Percentiles rank a stretch among this genome's conserved stretches.
Evolutionary conservation across 2,888 invertebrate species (phyloP).

Genomic region (Oxyteleia sp.): DNA sequence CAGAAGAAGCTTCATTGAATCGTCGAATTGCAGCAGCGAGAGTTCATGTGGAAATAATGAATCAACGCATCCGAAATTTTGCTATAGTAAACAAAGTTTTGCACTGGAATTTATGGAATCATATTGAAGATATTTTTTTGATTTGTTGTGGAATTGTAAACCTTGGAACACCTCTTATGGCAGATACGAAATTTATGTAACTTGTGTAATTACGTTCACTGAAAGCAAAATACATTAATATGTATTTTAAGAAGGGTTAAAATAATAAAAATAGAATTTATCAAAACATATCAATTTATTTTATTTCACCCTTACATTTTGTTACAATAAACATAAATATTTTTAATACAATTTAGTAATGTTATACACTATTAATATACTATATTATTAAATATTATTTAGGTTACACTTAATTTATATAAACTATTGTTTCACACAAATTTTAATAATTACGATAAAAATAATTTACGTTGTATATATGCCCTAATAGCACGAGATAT

Average conservation of each 20-base stretch:
- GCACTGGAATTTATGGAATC: constrained; percentile 13
- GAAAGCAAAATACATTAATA: neutral
- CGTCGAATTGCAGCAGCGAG: constrained; percentile 51
- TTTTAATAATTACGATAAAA: neutral
- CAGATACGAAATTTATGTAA: constrained; percentile 41
- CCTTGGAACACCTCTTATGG: constrained; percentile 39
- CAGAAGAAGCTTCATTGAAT: constrained; percentile 38
- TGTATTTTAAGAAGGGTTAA: neutral
- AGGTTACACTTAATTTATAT: neutral
- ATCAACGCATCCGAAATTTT: constrained; percentile 52
- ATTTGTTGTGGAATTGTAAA: constrained; percentile 56
- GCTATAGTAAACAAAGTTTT: constrained; percentile 34
- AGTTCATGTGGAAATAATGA: constrained; percentile 66
- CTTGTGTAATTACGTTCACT: neutral
- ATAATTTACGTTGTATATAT: neutral
- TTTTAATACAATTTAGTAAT: no score
- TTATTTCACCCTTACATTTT: no score
- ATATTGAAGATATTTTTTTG: constrained; percentile 54
- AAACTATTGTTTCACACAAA: no score
- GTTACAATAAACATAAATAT: no score
- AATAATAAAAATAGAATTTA: constrained; percentile 1
- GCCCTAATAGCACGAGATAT: no score
- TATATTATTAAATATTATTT: constrained; percentile 8
- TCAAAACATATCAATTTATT: no score
- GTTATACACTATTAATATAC: neutral